Evolutionary conservation across 2,888 invertebrate species (phyloP).

Genomic region (Drosophila meridiana): DNA sequence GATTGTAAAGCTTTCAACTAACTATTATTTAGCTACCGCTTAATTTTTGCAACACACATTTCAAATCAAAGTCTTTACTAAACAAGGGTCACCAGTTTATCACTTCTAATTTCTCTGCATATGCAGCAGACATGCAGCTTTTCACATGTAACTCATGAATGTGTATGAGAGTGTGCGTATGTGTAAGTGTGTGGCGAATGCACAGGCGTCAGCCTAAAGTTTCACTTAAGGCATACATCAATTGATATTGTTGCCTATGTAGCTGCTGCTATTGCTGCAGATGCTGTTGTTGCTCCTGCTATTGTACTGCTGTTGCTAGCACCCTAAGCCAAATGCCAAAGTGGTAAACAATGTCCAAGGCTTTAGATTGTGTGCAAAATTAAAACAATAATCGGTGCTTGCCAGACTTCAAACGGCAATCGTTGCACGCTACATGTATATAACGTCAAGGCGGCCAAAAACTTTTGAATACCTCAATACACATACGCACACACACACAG

Average conservation of each 20-base stretch:
- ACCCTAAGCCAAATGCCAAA: conserved; percentile 70
- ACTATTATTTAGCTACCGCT: not conserved
- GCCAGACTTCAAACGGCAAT: conserved; percentile 42
- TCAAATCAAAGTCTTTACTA: not conserved
- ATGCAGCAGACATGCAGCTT: not conserved
- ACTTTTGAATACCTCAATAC: conserved; percentile 73
- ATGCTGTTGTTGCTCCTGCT: conserved; percentile 2
- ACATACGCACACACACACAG: not conserved
- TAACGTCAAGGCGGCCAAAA: conserved; percentile 51
- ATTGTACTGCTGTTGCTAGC: conserved; percentile 29
- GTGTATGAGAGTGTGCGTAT: conserved; percentile 13
- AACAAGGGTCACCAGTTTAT: not conserved
- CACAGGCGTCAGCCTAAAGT: conserved; percentile 42
- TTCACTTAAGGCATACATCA: conserved; percentile 50
- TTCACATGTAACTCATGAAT: not conserved
- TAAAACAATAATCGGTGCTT: conserved; percentile 74
- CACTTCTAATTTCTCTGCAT: not conserved
- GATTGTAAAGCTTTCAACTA: too few relatives aligned
- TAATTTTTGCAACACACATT: not conserved
- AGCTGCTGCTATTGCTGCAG: conserved; percentile 20
- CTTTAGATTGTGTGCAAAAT: conserved; percentile 63
- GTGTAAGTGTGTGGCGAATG: conserved; percentile 8
- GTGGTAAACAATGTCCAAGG: conserved; percentile 75
- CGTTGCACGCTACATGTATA: conserved; percentile 8
- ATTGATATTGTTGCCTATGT: conserved; percentile 27